Conservation (phyloP, 2,888 invertebrate genomes). For the Rotaria macrura region DNA sequence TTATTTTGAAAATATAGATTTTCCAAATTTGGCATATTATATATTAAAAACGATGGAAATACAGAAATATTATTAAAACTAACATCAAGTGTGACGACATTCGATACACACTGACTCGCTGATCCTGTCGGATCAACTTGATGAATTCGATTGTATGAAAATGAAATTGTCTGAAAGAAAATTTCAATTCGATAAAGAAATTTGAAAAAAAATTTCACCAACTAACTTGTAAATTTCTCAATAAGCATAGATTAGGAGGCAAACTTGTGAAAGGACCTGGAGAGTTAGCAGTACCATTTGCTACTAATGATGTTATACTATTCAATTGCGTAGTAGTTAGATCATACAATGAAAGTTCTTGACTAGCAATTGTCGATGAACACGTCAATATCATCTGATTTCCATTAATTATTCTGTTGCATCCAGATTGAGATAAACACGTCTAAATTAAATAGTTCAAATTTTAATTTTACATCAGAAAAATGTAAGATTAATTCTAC, state of each 20-base stretch:
- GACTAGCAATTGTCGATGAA: not conserved
- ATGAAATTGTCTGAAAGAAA: not conserved
- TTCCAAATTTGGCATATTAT: not conserved
- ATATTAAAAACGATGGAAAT: not conserved
- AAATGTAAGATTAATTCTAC: not conserved
- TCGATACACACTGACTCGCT: not conserved
- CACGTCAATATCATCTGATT: not conserved
- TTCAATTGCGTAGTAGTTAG: not conserved
- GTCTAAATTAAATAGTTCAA: not conserved
- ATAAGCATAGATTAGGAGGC: not conserved
- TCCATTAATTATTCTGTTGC: not conserved
- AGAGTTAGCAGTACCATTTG: not conserved
- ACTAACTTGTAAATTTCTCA: not conserved
- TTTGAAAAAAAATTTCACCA: not conserved
- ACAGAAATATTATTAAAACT: not conserved
- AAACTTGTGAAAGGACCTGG: not conserved
- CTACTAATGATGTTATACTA: not conserved
- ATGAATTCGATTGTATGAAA: not conserved
- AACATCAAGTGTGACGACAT: not conserved
- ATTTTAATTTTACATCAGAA: not conserved
- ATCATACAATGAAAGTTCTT: not conserved
- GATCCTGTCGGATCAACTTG: not conserved
- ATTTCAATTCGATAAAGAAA: not conserved
- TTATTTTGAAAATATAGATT: conserved; percentile 2
- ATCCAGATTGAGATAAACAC: not conserved